Percentiles rank a stretch among this genome's conserved stretches.
Conservation (phyloP, 2,113 vertebrate genomes). For the Otus sunia region DNA sequence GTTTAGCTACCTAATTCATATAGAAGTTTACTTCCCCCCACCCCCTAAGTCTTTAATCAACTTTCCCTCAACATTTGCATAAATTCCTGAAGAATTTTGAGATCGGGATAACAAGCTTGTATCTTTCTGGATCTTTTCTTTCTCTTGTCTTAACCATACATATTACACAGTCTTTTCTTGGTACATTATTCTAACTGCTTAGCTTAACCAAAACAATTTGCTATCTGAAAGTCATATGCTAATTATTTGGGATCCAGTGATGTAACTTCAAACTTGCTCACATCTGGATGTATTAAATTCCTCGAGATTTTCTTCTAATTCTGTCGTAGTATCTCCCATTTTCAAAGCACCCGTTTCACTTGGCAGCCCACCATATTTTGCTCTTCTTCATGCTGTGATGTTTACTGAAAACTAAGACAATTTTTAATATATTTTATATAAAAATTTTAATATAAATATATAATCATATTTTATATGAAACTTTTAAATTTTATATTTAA, state of each 20-base stretch:
- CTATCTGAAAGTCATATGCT: neutral
- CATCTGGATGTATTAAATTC: neutral
- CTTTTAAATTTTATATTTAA: neutral
- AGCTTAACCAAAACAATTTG: neutral
- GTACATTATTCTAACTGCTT: neutral
- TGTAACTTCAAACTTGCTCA: neutral
- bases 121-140: neutral
- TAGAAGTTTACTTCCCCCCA: neutral
- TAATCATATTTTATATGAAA: neutral
- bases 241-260: neutral
- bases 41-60: neutral
- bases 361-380: neutral
- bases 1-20: neutral
- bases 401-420: neutral
- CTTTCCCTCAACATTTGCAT: neutral
- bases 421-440: neutral
- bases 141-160: neutral
- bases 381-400: neutral
- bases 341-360: neutral
- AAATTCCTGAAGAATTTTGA: neutral
- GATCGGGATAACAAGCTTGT: rapidly evolving
- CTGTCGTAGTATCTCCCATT: neutral
- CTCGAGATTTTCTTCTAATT: neutral
- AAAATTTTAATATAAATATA: neutral
- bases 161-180: neutral